These are phyloP conservation scores for Zaprionus lineosus DNA, from an alignment of 2,888 invertebrate species.

Conservation along the genomic window DNA sequence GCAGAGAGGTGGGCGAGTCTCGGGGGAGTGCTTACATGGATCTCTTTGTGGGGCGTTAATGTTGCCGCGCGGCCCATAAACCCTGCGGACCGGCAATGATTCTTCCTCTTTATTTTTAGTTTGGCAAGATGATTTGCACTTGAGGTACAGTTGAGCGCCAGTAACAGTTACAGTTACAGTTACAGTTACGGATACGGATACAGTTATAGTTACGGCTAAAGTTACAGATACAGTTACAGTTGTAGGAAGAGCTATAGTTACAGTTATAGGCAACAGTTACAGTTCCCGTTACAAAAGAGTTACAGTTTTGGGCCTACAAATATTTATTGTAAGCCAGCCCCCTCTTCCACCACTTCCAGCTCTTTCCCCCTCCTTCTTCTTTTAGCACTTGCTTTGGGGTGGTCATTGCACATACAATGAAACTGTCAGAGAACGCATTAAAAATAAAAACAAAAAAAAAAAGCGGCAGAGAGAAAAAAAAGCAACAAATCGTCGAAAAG, in stretches of 20 bases:
- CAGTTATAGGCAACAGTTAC: no score
- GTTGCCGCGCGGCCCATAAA: constrained; percentile 59
- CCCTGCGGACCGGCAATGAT: constrained; percentile 46
- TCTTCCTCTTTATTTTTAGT: constrained; percentile 25
- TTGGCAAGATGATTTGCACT: constrained; percentile 32
- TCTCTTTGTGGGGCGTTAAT: constrained; percentile 41
- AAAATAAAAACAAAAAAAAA: constrained; percentile 3
- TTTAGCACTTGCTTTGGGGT: background rate
- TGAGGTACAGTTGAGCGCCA: constrained; percentile 39
- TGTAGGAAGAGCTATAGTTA: no score
- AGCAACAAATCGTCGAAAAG: constrained; percentile 65
- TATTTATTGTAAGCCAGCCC: no score
- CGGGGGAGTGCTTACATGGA: constrained; percentile 65
- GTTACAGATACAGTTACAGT: constrained; percentile 39
- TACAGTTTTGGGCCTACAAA: no score
- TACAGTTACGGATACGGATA: constrained; percentile 33
- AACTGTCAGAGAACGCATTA: constrained; percentile 61
- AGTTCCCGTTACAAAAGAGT: no score
- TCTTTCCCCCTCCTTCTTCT: constrained; percentile 36
- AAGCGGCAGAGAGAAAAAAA: background rate
- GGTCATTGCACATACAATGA: constrained; percentile 38
- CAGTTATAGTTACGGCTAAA: constrained; percentile 49
- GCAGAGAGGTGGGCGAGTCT: constrained; percentile 7
- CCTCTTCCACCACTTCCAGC: no score
- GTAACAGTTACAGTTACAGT: constrained; percentile 43